Evolutionary conservation across 2,888 invertebrate species (phyloP), one percentile per base, ranked within the genome.

Genomic region (Argyresthia goedartella): DNA sequence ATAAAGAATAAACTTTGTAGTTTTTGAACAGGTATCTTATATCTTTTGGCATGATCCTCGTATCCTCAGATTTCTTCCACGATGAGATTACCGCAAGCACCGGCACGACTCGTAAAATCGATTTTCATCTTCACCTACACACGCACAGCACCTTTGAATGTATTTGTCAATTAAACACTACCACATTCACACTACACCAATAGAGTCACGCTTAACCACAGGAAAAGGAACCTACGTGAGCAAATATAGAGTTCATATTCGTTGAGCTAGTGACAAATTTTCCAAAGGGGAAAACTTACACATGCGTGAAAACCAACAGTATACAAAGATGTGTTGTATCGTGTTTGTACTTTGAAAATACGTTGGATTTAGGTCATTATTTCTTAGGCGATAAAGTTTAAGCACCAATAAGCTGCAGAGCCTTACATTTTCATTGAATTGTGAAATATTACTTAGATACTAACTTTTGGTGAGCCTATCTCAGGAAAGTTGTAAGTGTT

Each of bases 151-250:
- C 34, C 50, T 47, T 50, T 14, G 43, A 43, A 43, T 67, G 68
- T 71, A 64, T 59, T 62, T 56, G 74, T 77, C 71, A 77, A 81
- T 81, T 73, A 73, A 73, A 71, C 61, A 71, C 74, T 34, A 72
- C 75, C 73, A 79, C 77, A 67, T 56, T 49, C 50, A 66, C 55
- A 58, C 51, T 33, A 42, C 9, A 53, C 41, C 34, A 25, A 46
- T 13, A 39, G 15, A 49, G 25, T 4, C 25, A 6, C 25, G 25
- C 3, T 25, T 4, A 25, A 25, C 25, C 25, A 25, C 2, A 4
- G 25, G 25, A 25, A 25, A 25, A 25, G 2, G 6, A 25, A 25
- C 25, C 25, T 25, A 25, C 3, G 25, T 4, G 25, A 25, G 2
- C 25, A 25, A 2, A 25, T 6, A 25, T 25, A 25, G 25, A 6